A percentile compares a stretch with the other conserved stretches of the same genome.
phyloP scores from a whole-genome alignment of 2,888 invertebrate species.

The Dicranocentrus wangi region DNA sequence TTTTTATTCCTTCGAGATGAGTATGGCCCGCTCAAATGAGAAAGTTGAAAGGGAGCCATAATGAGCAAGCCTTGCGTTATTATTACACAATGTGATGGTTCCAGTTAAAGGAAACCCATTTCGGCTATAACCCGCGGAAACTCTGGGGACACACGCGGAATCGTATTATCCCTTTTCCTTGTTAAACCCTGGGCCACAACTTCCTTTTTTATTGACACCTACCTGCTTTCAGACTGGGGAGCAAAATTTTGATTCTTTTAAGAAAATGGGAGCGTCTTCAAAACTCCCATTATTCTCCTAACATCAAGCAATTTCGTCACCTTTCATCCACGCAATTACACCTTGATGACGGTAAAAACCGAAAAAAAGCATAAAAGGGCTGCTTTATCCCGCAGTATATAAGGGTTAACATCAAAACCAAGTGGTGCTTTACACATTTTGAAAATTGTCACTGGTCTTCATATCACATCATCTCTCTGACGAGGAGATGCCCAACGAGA shows the following conservation, averaged over 20 bases:
- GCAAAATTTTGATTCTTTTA: constrained; percentile 55
- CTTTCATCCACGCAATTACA: constrained; percentile 55
- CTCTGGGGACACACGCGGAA: constrained; percentile 30
- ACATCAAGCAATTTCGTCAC: constrained; percentile 53
- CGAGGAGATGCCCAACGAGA: not conserved
- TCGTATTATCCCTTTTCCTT: constrained; percentile 32
- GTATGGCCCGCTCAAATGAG: too few relatives aligned
- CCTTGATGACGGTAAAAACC: constrained; percentile 43
- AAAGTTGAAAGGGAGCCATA: constrained; percentile 61
- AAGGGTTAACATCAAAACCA: constrained; percentile 8
- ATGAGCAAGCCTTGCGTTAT: constrained; percentile 49
- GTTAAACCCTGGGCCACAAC: constrained; percentile 46
- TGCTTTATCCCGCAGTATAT: not conserved
- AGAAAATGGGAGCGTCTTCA: constrained; percentile 49
- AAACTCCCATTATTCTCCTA: constrained; percentile 56
- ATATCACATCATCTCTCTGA: not conserved
- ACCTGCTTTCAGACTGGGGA: not conserved
- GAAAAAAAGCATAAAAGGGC: not conserved
- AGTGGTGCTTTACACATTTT: constrained; percentile 8
- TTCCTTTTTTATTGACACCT: constrained; percentile 58
- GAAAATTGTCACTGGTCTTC: not conserved
- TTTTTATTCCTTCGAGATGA: too few relatives aligned
- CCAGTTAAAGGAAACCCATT: constrained; percentile 54
- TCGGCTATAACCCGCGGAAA: constrained; percentile 5
- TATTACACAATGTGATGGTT: constrained; percentile 51